phyloP scores from a whole-genome alignment of 2,888 invertebrate species.

The Drosophila aldrichi region DNA sequence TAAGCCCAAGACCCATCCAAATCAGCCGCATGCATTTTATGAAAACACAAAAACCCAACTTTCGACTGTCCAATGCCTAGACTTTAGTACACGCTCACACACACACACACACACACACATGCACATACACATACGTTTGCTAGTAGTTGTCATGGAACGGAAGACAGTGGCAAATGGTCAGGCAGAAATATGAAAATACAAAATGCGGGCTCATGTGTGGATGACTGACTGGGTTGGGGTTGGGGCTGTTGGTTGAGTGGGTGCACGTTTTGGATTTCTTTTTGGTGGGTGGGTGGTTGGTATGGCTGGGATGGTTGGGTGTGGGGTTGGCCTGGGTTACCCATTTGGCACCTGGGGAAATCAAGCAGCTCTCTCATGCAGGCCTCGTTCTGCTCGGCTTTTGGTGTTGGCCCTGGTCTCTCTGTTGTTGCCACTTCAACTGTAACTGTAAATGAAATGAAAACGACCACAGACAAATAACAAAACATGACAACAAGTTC shows the following conservation, averaged over 20 bases:
- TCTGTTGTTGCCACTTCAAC: slow-evolving; percentile 61
- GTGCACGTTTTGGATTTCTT: background rate
- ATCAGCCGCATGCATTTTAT: slow-evolving; percentile 60
- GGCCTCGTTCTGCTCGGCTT: slow-evolving; percentile 43
- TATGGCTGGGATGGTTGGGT: too few relatives aligned
- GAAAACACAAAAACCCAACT: slow-evolving; percentile 31
- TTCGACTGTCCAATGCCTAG: slow-evolving; percentile 3
- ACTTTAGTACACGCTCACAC: background rate
- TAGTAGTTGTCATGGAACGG: slow-evolving; percentile 45
- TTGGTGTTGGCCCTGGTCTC: slow-evolving; percentile 27
- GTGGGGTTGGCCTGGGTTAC: slow-evolving; percentile 19
- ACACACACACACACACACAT: background rate
- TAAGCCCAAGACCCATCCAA: slow-evolving; percentile 55
- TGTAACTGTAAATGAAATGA: slow-evolving; percentile 74
- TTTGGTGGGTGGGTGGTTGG: too few relatives aligned
- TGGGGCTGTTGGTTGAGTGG: slow-evolving; percentile 1
- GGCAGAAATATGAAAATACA: slow-evolving; percentile 66
- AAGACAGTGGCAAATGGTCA: slow-evolving; percentile 62
- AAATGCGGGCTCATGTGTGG: slow-evolving; percentile 55
- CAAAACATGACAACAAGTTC: slow-evolving; percentile 60
- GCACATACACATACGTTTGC: background rate
- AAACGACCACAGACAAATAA: slow-evolving; percentile 72
- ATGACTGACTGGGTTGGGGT: slow-evolving; percentile 14
- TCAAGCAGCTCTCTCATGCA: slow-evolving; percentile 69
- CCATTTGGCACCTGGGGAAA: slow-evolving; percentile 76